A percentile compares a stretch with the other conserved stretches of the same genome.
Evolutionary conservation across 2,113 vertebrate species (phyloP).

Genomic region (Shinisaurus crocodilurus): DNA sequence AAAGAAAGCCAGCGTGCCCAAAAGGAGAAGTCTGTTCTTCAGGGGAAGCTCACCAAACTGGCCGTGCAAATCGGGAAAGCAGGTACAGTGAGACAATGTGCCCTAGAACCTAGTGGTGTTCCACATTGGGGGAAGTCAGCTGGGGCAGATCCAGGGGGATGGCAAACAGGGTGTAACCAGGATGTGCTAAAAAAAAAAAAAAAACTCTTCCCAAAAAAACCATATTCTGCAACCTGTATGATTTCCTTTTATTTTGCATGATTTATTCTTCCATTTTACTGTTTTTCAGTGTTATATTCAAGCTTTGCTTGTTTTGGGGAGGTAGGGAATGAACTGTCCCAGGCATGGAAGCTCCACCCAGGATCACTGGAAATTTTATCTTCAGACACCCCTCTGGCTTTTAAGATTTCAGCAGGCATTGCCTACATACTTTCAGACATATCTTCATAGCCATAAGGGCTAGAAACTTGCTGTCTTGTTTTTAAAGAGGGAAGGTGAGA

Average conservation of each 20-base stretch:
- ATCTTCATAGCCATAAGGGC: neutral
- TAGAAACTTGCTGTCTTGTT: neutral
- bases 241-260: neutral
- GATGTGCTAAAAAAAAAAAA: neutral
- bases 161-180: neutral
- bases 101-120: no score
- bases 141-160: neutral
- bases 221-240: neutral
- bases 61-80: conserved; percentile 95
- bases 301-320: neutral
- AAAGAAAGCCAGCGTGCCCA: conserved; percentile 85
- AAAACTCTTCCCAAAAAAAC: neutral
- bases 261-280: neutral
- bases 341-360: no score
- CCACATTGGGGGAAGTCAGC: no score
- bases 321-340: neutral
- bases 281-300: neutral
- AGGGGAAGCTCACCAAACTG: conserved; percentile 93
- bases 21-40: conserved; percentile 93
- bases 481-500: neutral
- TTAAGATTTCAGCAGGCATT: neutral
- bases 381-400: neutral
- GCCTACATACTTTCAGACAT: neutral
- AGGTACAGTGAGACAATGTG: conserved; percentile 70
- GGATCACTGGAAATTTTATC: neutral